phyloP scores from a whole-genome alignment of 2,113 vertebrate species.

The Dipodomys spectabilis region DNA sequence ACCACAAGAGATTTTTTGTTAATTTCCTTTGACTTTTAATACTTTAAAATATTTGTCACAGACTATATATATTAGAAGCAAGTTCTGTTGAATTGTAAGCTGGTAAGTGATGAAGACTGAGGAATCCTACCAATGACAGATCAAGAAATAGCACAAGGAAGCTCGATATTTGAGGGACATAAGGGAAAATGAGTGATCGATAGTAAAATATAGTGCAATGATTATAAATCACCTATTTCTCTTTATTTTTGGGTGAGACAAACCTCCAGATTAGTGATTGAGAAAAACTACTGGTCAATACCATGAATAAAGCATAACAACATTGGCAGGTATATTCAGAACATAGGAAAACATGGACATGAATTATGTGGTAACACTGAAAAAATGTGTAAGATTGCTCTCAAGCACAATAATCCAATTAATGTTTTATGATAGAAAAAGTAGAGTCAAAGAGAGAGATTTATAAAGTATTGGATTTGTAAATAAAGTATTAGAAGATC shows the following conservation, averaged over 20 bases:
- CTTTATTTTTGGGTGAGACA: neutral
- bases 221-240: neutral
- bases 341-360: neutral
- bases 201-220: neutral
- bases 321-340: neutral
- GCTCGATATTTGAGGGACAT: neutral
- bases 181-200: neutral
- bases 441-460: neutral
- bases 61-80: neutral
- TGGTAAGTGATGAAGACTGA: fast-evolving
- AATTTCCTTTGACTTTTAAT: neutral
- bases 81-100: neutral
- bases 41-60: neutral
- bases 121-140: neutral
- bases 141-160: neutral
- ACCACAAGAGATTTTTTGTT: neutral
- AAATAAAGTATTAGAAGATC: neutral
- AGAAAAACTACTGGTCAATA: neutral
- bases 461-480: neutral
- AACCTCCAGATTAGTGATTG: neutral
- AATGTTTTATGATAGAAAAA: neutral
- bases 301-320: neutral
- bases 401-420: neutral
- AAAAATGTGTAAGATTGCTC: neutral
- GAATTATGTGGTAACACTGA: neutral